Base-by-base conservation (phyloP, 1,140 invertebrate genomes). In the Tetranychus urticae region DNA sequence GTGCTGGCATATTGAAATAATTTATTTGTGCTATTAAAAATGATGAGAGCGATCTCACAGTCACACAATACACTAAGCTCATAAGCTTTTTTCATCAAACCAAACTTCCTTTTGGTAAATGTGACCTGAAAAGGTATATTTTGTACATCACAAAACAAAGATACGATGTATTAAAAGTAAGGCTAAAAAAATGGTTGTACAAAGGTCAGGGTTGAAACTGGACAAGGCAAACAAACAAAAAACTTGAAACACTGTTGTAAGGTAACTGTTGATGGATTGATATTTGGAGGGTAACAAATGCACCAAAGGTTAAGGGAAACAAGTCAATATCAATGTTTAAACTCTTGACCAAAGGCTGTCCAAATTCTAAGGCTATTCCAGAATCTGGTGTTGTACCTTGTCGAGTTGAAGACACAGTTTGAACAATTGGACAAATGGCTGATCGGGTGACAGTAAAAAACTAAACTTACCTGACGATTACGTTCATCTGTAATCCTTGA, bases 21-120 rank as follows among this genome's bases (percentile, higher is more conserved):
- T 77, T 97, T 97, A 79, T 98, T 98, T 74, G 88, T 91, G 68
- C 88, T 92, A 75, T 92, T 97, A 79, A 99, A 99, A 72, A 99
- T 98, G 73, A 99, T 99, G 63, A 99, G 79, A 4, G 94, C 94
- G 64, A 99, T 98, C 76, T 99, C 94, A 74, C 94, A 99, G 74
- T 99, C 94, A 74, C 94, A 99, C 48, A 98, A 79, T 45, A 99
- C 94, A 69, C 89, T 94, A 70, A 99, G 74, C 73, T 99, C 94
- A 73, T 98, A 99, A 13, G 94, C 94, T 75, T 99, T 99, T 77
- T 99, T 99, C 94, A 98, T 98, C 58, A 98, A 84, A 63, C 94
- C 94, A 73, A 98, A 98, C 79, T 98, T 98, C 66, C 94, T 81
- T 75, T 98, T 98, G 75, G 97, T 98, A 78, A 99, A 99, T 64